phyloP scores from a whole-genome alignment of 2,113 vertebrate genomes.

The Corvus moneduloides region DNA sequence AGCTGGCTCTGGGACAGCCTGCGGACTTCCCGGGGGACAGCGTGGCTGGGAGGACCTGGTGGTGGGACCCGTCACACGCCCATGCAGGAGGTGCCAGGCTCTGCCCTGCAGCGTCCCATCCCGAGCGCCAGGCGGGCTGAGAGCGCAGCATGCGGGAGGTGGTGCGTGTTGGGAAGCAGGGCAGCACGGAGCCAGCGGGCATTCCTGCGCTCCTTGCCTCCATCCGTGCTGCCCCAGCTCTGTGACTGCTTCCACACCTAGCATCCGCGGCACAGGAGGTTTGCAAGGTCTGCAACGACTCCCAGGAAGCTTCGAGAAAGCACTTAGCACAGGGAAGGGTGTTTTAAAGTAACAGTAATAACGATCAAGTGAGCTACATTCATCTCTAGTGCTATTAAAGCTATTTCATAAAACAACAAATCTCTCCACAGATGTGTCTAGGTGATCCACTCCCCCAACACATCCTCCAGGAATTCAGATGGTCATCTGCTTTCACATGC shows the following conservation, averaged over 20 bases:
- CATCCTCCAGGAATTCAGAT: not conserved
- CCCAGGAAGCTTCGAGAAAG: not conserved
- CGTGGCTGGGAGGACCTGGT: not conserved
- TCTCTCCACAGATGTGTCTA: not conserved
- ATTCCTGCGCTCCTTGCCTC: not conserved
- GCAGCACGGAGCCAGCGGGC: fast-evolving
- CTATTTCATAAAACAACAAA: not conserved
- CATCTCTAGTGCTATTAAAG: not conserved
- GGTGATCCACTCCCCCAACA: not conserved
- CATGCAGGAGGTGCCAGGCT: not conserved
- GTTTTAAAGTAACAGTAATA: not conserved
- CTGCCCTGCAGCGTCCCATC: not conserved
- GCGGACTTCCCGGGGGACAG: not conserved
- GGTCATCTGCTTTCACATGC: not conserved
- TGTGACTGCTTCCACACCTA: fast-evolving
- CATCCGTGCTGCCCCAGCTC: not conserved
- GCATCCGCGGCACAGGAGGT: not conserved
- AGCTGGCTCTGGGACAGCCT: not conserved
- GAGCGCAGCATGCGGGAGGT: fast-evolving
- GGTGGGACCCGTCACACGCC: not conserved
- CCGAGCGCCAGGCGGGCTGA: not conserved
- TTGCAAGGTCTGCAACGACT: not conserved
- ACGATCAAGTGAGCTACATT: not conserved
- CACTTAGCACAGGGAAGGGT: not conserved
- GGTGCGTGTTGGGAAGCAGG: not conserved